Conservation (phyloP, 1,140 invertebrate genomes). For the Temnothorax longispinosus region DNA sequence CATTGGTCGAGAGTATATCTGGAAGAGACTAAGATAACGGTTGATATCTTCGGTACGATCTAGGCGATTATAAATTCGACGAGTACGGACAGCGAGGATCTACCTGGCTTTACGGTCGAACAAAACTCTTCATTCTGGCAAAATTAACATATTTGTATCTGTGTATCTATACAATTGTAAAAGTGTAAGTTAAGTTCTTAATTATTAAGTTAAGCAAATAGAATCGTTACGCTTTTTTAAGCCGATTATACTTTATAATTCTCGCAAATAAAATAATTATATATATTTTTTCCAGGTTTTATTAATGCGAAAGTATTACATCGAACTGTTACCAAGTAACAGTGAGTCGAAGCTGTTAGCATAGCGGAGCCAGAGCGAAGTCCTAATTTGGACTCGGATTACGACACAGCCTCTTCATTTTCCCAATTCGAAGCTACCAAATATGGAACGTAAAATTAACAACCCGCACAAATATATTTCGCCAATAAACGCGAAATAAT, state of each 20-base stretch:
- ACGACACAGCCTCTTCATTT: conserved; percentile 32
- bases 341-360: conserved; percentile 20
- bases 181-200: neutral
- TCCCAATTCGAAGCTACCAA: conserved; percentile 6
- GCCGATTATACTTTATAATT: neutral
- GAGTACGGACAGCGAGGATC: neutral
- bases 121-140: neutral
- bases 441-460: conserved; percentile 4
- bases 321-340: neutral
- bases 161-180: neutral
- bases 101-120: neutral
- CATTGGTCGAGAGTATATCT: neutral
- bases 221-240: neutral
- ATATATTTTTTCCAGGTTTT: neutral
- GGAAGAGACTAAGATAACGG: neutral
- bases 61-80: conserved; percentile 20
- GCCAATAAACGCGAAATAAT: neutral
- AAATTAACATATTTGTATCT: neutral
- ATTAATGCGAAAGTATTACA: neutral
- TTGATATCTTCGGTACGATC: conserved; percentile 26
- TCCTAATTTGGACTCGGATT: conserved; percentile 50
- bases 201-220: neutral
- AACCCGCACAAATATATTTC: neutral
- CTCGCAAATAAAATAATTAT: neutral
- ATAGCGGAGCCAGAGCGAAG: conserved; percentile 4